Base-by-base conservation (phyloP, 2,113 vertebrate genomes). In the Hylia prasina region DNA sequence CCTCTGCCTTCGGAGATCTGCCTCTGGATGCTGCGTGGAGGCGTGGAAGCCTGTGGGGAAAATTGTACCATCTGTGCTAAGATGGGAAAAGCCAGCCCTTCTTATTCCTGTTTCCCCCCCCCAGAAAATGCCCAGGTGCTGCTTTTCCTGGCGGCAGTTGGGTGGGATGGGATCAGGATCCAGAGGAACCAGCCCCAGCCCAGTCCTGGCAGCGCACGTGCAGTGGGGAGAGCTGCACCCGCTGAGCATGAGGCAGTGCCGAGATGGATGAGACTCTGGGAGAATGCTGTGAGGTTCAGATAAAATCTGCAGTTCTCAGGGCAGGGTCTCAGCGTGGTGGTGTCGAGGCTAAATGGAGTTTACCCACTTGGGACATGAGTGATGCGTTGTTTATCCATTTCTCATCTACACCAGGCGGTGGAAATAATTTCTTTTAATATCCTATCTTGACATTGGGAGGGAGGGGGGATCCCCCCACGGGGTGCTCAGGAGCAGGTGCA, bases 321-420 rank as follows among this genome's bases (percentile, higher is more conserved):
- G 89, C 95, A 95, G 94, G 89, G 94, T 35, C 86, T 87, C 86
- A 6, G 17, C 1, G 15, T 0, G 10, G 13, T 71, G 95, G 95
- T 96, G 96, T 93, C 0, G 22, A 35, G 93, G 93, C 71, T 96
- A 92, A 96, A 94, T 40, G 94, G 86, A 95, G 91, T 95, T 95
- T 94, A 89, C 89, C 86, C 95, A 31, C 95, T 83, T 39, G 64
- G 80, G 76, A 22, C 1, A 2, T 24, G 56, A 83, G 44, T 75
- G 95, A 97, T 68, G 23, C 0, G 3, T 9, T 97, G 96, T 97
- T 96, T 96, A 96, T 92, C 96, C 94, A 94, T 95, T 87, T 15
- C 96, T 97, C 95, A 81, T 92, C 93, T 87, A 23, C 95, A 89
- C 91, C 83, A 75, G 73, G 89, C 79, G 2, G 48, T 84, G 68